phyloP scores from a whole-genome alignment of 2,113 vertebrate genomes.

The Peromyscus maniculatus region DNA sequence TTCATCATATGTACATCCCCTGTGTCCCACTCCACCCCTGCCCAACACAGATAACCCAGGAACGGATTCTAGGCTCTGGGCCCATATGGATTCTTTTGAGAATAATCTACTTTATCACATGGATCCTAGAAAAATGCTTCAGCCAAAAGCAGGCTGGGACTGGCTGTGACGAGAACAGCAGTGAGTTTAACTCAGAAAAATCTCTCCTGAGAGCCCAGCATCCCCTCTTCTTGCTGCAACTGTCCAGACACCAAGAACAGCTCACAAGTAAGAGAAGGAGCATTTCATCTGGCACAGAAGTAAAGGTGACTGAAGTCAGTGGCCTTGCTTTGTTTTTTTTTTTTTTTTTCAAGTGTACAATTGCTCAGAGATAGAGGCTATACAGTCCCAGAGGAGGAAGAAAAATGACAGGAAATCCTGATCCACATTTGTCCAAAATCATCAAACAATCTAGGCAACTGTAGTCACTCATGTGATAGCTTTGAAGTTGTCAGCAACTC shows the following conservation, averaged over 20 bases:
- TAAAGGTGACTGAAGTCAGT: constrained; percentile 64
- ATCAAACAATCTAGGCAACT: constrained; percentile 73
- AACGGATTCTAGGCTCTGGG: background rate
- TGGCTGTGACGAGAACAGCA: background rate
- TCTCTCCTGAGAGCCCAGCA: background rate
- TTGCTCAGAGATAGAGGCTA: constrained; percentile 69
- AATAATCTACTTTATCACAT: background rate
- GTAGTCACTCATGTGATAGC: constrained; percentile 38
- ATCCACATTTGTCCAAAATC: constrained; percentile 75
- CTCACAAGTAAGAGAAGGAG: constrained; percentile 51
- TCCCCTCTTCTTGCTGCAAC: background rate
- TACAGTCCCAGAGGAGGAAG: constrained; percentile 57
- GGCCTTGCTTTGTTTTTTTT: constrained; percentile 68
- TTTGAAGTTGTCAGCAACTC: constrained; percentile 73
- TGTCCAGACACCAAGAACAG: constrained; percentile 2
- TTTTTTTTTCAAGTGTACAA: constrained; percentile 65
- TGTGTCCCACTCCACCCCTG: background rate
- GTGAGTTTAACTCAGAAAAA: constrained; percentile 44
- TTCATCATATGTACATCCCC: background rate
- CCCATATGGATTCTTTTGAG: background rate
- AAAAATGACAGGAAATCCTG: constrained; percentile 79
- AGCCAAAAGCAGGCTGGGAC: background rate
- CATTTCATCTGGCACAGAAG: constrained; percentile 62
- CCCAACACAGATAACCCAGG: constrained; percentile 54
- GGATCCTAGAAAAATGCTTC: constrained; percentile 35